Base-by-base conservation (phyloP, 2,888 invertebrate genomes). In the Endomychus coccineus region DNA sequence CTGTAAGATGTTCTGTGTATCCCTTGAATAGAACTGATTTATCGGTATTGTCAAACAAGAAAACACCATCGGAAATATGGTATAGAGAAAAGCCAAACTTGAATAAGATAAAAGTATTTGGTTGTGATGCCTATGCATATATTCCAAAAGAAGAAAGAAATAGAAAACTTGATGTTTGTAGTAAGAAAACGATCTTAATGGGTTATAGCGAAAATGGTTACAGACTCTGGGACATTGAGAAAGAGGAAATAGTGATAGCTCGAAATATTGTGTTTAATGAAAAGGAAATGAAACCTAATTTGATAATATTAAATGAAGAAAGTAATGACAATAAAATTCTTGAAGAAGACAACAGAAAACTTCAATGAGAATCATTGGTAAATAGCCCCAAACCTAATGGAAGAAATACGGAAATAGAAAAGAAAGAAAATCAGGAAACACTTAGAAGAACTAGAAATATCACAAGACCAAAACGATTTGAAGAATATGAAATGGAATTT, bases 211-310 rank as follows among this genome's bases (percentile, higher is more conserved):
- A 30, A 16, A 52, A 51, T 38, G 47, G 45, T 2, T 55, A 55
- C 23, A 34, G 46, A 25, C 29, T 54, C 3, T 56, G 49, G 53
- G 32, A 44, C 34, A 45, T 41, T n/a, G 34, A 25, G 15, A 37
- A 42, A 3, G 23, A 36, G 4, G 48, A 49, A 24, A 32, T 52
- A 0, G 29, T 39, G 12, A 39, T 42, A 4, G 51, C 47, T 12
- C 44, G 47, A 35, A 48, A 56, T 37, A 49, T 50, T 4, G 39
- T 48, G 9, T 55, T 55, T 31, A 45, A 52, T 28, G 51, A 47
- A 42, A 39, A n/a, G n/a, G n/a, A n/a, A n/a, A n/a, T n/a, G n/a
- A n/a, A n/a, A n/a, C n/a, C n/a, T n/a, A n/a, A n/a, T n/a, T n/a
- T n/a, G n/a, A n/a, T n/a, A n/a, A n/a, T n/a, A n/a, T n/a, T n/a